Evolutionary conservation across 2,888 invertebrate species (phyloP).

Genomic region (Tachina grossa): DNA sequence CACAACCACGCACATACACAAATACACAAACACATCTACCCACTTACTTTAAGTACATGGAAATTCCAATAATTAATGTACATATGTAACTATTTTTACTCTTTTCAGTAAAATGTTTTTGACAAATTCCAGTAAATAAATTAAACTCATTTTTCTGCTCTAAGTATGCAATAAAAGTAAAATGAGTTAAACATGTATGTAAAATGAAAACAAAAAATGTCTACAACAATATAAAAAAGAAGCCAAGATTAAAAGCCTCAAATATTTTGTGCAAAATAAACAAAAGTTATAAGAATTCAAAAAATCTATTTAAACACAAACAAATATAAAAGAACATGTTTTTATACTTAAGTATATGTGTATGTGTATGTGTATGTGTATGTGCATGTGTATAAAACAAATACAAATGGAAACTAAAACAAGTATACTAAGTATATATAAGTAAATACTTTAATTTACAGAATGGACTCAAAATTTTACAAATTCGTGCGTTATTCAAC

Average conservation of each 20-base stretch:
- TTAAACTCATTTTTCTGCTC: constrained; percentile 14
- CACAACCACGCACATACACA: background rate
- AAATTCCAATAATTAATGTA: background rate
- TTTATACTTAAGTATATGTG: too few relatives aligned
- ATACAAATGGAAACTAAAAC: too few relatives aligned
- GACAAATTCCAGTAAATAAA: constrained; percentile 38
- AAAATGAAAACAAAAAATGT: background rate
- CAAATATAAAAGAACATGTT: too few relatives aligned
- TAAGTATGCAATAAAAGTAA: background rate
- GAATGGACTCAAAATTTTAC: too few relatives aligned
- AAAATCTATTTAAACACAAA: too few relatives aligned
- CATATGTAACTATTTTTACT: background rate
- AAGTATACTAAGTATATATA: too few relatives aligned
- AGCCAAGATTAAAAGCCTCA: background rate
- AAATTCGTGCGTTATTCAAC: too few relatives aligned
- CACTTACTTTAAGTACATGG: too few relatives aligned
- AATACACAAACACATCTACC: background rate
- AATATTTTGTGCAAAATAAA: background rate
- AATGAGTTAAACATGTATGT: background rate
- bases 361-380: too few relatives aligned
- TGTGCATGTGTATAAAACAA: too few relatives aligned
- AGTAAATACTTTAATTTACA: too few relatives aligned
- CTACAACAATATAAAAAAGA: background rate
- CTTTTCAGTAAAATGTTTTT: constrained; percentile 11
- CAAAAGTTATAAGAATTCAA: too few relatives aligned